These are phyloP conservation scores for Siphamia tubifer DNA, from an alignment of 2,113 vertebrate species.

Conservation along the genomic window DNA sequence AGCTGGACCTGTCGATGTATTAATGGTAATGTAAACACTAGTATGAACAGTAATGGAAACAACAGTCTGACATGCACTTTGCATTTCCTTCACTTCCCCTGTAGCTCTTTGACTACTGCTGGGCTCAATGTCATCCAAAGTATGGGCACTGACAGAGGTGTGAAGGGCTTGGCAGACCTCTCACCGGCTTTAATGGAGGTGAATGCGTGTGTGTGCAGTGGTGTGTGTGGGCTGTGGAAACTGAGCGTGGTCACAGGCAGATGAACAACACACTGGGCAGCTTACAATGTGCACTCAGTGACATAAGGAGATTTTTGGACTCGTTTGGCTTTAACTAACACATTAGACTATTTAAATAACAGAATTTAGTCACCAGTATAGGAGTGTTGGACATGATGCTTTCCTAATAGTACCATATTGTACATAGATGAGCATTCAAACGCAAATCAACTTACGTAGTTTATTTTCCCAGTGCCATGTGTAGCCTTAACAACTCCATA, in stretches of 20 bases:
- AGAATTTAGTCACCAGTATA: no score
- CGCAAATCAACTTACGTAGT: no score
- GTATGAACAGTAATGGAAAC: no score
- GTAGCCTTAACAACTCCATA: no score
- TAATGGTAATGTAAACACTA: no score
- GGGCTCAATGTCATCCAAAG: constrained; percentile 67
- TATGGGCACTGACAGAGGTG: constrained; percentile 49
- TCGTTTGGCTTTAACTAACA: background rate
- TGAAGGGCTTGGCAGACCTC: constrained; percentile 41
- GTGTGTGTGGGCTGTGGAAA: background rate
- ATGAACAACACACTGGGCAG: constrained; percentile 13
- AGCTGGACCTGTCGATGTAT: no score
- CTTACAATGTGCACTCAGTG: background rate
- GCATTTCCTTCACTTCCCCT: constrained; percentile 43
- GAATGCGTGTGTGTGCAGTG: constrained; percentile 25
- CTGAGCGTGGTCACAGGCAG: constrained; percentile 20
- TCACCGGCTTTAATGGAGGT: constrained; percentile 45
- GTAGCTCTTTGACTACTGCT: constrained; percentile 46
- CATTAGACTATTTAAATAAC: no score
- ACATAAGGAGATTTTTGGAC: background rate
- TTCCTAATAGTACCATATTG: no score
- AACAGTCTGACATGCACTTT: no score
- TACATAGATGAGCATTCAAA: no score
- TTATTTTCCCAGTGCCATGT: no score
- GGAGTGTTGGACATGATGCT: no score